Base-by-base conservation (phyloP, 1,140 invertebrate species). In the Idris sp. region DNA sequence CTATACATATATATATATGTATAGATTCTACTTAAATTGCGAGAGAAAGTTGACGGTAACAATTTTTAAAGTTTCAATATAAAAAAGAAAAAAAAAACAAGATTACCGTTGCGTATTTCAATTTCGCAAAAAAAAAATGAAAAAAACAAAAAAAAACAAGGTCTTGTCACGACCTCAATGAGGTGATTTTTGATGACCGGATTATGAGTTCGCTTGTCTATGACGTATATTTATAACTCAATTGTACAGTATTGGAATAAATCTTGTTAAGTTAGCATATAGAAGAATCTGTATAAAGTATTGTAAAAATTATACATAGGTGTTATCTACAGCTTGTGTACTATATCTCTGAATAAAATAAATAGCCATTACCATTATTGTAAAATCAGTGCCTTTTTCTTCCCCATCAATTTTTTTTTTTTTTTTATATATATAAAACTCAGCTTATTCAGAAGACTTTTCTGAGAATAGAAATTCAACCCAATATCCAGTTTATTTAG, bases 281-380 rank as follows among this genome's bases (percentile, higher is more conserved):
- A 82, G n/a, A 79, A 81, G 78, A 76, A 85, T 81, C 81, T 85
- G 84, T 87, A 85, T 87, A 86, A 86, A 84, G 74, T 83, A 87
- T 83, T 87, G 86, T 87, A 87, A 85, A 87, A 87, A 87, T 85
- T 86, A 87, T 87, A 87, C 82, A 87, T 87, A 87, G 82, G 80
- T 86, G 83, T 87, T 86, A 87, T 81, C 83, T 85, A 85, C 83
- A 79, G 83, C 85, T 87, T 87, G 83, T 86, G 84, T 87, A 86
- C 83, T 84, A 87, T 87, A 87, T 84, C 81, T 86, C 81, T 81
- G n/a, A 81, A 85, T 86, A 84, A 81, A 87, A 87, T 86, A 87
- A 86, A 87, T 86, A 85, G 83, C 83, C 82, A 83, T 83, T 83
- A 83, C 79, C 73, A 82, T 84, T 87, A 73, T 77, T 73, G 68